These are phyloP conservation scores for Leptopterna dolabrata DNA, from an alignment of 2,888 invertebrate genomes.

Conservation along the genomic window DNA sequence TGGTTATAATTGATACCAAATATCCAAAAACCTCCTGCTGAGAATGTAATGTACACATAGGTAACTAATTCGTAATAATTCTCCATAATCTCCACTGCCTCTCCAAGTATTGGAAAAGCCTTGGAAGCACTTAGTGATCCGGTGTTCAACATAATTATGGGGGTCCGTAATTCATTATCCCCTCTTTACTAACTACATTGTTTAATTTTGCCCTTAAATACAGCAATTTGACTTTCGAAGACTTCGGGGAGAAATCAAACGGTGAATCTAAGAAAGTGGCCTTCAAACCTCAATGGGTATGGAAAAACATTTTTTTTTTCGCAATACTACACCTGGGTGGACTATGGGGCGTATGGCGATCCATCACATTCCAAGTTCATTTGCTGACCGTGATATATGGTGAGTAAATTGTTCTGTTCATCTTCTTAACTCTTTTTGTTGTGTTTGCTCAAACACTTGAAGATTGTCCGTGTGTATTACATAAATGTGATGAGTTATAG, in stretches of 20 bases:
- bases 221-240: neutral
- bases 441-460: no score
- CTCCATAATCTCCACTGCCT: no score
- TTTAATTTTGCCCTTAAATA: neutral
- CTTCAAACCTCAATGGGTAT: slow-evolving; percentile 30
- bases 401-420: slow-evolving; percentile 66
- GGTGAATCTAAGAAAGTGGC: neutral
- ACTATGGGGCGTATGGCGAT: slow-evolving; percentile 60
- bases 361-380: slow-evolving; percentile 65
- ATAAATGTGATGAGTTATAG: neutral
- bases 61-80: no score
- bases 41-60: no score
- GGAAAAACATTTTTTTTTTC: slow-evolving; percentile 35
- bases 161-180: no score
- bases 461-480: no score
- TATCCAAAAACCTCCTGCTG: no score
- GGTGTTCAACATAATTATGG: no score
- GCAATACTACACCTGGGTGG: neutral
- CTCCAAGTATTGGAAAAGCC: no score
- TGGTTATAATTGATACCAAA: no score
- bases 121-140: no score
- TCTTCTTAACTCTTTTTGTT: neutral
- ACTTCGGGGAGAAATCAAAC: neutral
- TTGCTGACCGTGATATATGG: slow-evolving; percentile 66
- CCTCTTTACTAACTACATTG: neutral